Conservation (phyloP, 2,797 vertebrate species). For the Limosa lapponica region DNA sequence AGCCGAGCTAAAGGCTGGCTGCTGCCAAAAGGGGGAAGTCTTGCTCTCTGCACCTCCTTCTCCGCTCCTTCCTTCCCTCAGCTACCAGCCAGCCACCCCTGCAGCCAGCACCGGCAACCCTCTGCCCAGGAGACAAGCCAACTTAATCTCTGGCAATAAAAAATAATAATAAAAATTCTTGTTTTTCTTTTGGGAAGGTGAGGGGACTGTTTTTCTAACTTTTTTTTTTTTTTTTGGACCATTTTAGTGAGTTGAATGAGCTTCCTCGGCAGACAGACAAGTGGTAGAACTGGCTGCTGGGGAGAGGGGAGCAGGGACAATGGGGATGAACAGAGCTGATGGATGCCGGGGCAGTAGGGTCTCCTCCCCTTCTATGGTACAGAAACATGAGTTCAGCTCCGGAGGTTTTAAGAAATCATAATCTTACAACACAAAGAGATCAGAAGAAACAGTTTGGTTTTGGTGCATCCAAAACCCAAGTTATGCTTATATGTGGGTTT, state of each 20-base stretch:
- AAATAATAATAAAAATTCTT: background rate
- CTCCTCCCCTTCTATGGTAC: background rate
- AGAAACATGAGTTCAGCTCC: background rate
- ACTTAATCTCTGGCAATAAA: background rate
- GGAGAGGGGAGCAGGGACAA: background rate
- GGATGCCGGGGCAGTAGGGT: background rate
- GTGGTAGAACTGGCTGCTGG: background rate
- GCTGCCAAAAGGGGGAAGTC: conserved; percentile 58
- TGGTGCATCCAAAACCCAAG: background rate
- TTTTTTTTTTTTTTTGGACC: background rate
- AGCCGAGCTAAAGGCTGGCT: background rate
- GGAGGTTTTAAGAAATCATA: background rate
- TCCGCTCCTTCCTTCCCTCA: background rate
- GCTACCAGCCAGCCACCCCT: background rate
- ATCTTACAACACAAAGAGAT: background rate
- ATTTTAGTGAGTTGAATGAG: background rate
- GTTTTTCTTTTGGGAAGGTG: background rate
- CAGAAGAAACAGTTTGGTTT: background rate
- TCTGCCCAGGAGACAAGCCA: background rate
- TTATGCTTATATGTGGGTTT: background rate
- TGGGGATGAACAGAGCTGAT: background rate
- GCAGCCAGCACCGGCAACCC: background rate
- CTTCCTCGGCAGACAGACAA: background rate
- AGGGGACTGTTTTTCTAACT: background rate
- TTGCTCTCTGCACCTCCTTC: conserved; percentile 14